Conservation (phyloP, 2,888 invertebrate species). For the Aphodius granarius region DNA sequence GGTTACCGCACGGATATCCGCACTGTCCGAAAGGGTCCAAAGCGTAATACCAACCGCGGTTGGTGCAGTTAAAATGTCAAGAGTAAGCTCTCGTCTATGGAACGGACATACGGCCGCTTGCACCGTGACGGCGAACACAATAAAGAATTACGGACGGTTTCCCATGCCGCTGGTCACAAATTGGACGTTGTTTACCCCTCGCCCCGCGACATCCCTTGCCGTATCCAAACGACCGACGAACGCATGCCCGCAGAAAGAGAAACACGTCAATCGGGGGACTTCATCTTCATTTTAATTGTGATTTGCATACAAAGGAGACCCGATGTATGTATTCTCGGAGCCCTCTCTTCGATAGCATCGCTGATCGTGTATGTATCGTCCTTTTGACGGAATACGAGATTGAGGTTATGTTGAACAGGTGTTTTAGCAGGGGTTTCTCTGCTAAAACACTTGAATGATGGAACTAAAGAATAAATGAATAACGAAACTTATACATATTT, state of each 20-base stretch:
- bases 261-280: constrained; percentile 9
- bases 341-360: neutral
- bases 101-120: neutral
- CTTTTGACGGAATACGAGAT: neutral
- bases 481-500: too few species aligned
- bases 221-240: neutral
- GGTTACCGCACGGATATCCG: too few species aligned
- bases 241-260: neutral
- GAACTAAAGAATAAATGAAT: too few species aligned
- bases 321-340: neutral
- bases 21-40: too few species aligned
- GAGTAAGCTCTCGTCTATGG: neutral
- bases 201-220: neutral
- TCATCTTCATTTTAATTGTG: constrained; percentile 25
- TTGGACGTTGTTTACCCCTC: neutral
- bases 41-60: too few species aligned
- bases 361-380: neutral
- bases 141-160: constrained; percentile 14
- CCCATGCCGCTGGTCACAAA: constrained; percentile 15
- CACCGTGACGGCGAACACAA: constrained; percentile 10
- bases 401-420: neutral
- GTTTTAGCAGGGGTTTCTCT: too few species aligned
- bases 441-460: too few species aligned
- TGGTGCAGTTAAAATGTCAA: neutral
- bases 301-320: constrained; percentile 24